Base-by-base conservation (phyloP, 2,888 invertebrate genomes). In the Sthenelais limicola region DNA sequence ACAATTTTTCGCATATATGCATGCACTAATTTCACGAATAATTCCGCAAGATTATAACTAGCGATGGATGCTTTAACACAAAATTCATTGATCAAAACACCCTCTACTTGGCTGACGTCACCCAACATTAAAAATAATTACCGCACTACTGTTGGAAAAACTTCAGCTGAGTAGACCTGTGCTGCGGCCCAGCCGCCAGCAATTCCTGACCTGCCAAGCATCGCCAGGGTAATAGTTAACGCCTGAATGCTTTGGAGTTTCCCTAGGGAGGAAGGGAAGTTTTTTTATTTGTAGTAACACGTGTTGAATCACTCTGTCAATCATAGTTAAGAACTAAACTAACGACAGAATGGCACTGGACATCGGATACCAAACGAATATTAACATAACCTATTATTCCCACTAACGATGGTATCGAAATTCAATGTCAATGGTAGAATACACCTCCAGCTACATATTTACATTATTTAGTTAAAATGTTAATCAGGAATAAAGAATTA, bases 121-220 rank as follows among this genome's bases (percentile, higher is more conserved):
- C 18, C 9, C 43, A 43, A n/a, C n/a, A n/a, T n/a, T n/a, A n/a
- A 21, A 9, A n/a, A 21, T 51, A 51, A 71, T 49, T 76, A 85
- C 86, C 86, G 80, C 32, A 86, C 77, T 21, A 86, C 83, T 24
- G 86, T 86, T 2, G 86, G 86, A 71, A 86, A 86, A 0, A 82
- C 77, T 76, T 86, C 85, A 15, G 85, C 85, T 26, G 85, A 84
- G 73, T 83, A 85, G 0, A 86, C 81, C 73, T 84, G 84, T 4
- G 82, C 79, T 4, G 83, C 84, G 0, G 84, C 84, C 86, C 86
- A 86, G 12, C 80, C 84, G 15, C 86, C 86, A 2, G 85, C 76
- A 35, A 85, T 84, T 4, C 83, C 84, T 15, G 83, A 82, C 74
- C 85, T 84, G 18, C 85, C 85, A 24, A 86, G 70, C 81, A 85